Percentiles rank a stretch among this genome's conserved stretches.
Evolutionary conservation across 1,140 invertebrate species (phyloP).

Genomic region (Conus ventricosus): DNA sequence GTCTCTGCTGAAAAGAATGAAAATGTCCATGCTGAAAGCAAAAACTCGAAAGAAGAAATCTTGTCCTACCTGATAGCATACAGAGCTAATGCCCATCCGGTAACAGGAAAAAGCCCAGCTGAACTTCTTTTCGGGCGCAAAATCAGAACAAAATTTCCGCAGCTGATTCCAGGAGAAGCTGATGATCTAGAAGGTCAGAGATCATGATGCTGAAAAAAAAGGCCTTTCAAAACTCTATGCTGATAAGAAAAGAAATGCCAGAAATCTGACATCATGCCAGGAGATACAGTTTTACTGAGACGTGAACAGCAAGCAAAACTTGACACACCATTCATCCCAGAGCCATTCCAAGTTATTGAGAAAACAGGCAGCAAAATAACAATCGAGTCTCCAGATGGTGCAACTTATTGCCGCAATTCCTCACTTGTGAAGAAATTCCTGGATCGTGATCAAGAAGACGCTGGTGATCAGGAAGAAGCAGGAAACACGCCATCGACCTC

Average conservation of each 20-base stretch:
- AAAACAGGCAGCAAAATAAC: constrained; percentile 21
- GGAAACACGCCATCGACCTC: too few species aligned
- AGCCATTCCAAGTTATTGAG: not conserved
- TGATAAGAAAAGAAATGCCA: constrained; percentile 27
- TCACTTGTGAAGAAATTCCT: constrained; percentile 6
- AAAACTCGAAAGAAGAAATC: constrained; percentile 41
- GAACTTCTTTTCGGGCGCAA: constrained; percentile 50
- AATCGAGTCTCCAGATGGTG: constrained; percentile 11
- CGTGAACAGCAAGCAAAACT: constrained; percentile 30
- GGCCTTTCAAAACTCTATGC: constrained; percentile 43
- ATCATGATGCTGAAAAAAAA: constrained; percentile 44
- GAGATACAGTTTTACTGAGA: constrained; percentile 35
- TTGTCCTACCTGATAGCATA: constrained; percentile 39
- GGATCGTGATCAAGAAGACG: not conserved
- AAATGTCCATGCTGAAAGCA: constrained; percentile 41
- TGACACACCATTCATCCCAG: constrained; percentile 11
- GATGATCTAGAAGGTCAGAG: constrained; percentile 29
- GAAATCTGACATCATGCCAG: constrained; percentile 25
- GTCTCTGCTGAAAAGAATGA: constrained; percentile 54
- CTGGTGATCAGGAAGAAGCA: not conserved
- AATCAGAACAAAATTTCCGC: constrained; percentile 48
- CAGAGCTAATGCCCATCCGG: constrained; percentile 34
- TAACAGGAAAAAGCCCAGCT: constrained; percentile 38
- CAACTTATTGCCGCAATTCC: not conserved
- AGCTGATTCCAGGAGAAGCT: not conserved